Evolutionary conservation across 2,797 vertebrate species (phyloP), one percentile per base, ranked within the genome.

Genomic region (Crocidura indochinensis): DNA sequence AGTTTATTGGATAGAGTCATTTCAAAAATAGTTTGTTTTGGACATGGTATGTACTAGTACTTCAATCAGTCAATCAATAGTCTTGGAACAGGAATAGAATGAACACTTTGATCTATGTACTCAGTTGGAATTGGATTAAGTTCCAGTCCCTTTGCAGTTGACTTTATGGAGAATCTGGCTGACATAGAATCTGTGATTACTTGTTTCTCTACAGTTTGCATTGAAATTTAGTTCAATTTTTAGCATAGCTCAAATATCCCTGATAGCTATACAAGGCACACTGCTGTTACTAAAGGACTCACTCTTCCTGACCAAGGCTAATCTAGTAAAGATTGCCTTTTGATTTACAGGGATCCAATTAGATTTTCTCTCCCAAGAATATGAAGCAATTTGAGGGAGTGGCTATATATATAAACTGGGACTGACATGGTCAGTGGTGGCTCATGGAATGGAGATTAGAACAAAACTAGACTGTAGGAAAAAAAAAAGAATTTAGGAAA

Each of bases 401-500:
- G 62, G 46, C 49, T 26, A 73, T n/a, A 73, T 89, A 71, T 72
- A 74, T 0, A 6, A 90, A 6, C 69, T 90, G 29, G 24, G 22
- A 7, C 19, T 90, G 12, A 53, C 27, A 27, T 9, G 69, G 31
- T 27, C 24, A 24, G 46, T 46, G 15, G 9, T 62, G 9, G 22
- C 10, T 95, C 56, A 29, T 49, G 64, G 71, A 27, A 82, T 68
- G 29, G 6, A 74, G 20, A 56, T 72, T 24, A 87, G 74, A 81
- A 91, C 27, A 91, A 81, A 73, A 14, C 24, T 84, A 3, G 0
- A n/a, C 49, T 89, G 12, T 44, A 87, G 67, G 20, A 11, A 24
- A 22, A 88, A 90, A 77, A 53, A 85, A 53, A 76, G 15, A 87
- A 87, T 82, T 68, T 71, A 90, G 22, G 93, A 91, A 81, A 38